Conservation (phyloP, 2,888 invertebrate genomes). For the Rotaria magnacalcarata region DNA sequence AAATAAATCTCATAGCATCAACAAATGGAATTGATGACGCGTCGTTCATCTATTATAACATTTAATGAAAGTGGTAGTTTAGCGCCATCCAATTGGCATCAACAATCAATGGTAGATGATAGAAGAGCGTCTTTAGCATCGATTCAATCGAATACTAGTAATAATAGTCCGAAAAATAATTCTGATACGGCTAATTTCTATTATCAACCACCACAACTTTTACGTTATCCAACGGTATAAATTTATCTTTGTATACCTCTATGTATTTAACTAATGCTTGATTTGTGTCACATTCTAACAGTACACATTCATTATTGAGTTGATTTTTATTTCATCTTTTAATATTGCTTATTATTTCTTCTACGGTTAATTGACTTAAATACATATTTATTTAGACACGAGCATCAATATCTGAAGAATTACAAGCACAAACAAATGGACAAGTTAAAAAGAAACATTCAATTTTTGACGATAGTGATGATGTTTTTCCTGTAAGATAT, state of each 20-base stretch:
- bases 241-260: background rate
- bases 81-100: background rate
- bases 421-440: background rate
- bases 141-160: background rate
- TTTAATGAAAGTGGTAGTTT: background rate
- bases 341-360: no score
- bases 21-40: background rate
- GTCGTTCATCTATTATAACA: background rate
- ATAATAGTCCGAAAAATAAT: background rate
- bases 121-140: background rate
- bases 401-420: background rate
- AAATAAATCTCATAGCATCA: background rate
- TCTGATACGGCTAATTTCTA: background rate
- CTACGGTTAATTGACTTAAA: no score
- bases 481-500: background rate
- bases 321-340: background rate
- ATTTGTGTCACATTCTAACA: background rate
- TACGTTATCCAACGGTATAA: background rate
- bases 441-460: background rate
- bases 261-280: background rate
- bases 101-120: background rate
- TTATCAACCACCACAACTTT: background rate
- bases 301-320: background rate
- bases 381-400: background rate
- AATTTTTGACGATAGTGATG: background rate